Percentiles rank a stretch among this genome's conserved stretches.
phyloP scores from a whole-genome alignment of 2,888 invertebrate genomes.

The Lochmaea crataegi region DNA sequence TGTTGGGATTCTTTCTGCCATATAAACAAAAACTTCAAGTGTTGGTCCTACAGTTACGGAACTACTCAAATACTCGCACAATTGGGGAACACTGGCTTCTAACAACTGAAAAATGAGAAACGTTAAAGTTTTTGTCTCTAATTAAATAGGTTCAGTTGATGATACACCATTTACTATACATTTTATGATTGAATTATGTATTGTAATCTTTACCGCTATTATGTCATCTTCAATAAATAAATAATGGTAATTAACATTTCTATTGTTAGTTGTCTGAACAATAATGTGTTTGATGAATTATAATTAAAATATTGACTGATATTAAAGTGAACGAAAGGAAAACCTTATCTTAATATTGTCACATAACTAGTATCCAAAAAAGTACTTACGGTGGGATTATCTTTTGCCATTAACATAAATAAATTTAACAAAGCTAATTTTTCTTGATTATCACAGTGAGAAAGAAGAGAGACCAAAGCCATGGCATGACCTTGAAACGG shows the following conservation, averaged over 20 bases:
- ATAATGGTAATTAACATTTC: no score
- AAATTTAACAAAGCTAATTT: constrained; percentile 85
- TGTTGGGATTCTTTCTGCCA: constrained; percentile 77
- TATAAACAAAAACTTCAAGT: constrained; percentile 79
- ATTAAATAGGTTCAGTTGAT: neutral
- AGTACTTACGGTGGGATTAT: constrained; percentile 76
- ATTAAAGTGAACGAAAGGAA: no score
- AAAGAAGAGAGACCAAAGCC: constrained; percentile 82
- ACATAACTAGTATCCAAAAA: neutral
- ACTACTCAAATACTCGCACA: constrained; percentile 80
- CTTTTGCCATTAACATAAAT: constrained; percentile 84
- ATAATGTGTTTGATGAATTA: no score
- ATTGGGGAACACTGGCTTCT: constrained; percentile 83
- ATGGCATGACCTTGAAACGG: constrained; percentile 87
- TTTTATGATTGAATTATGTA: no score
- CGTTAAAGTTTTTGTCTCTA: neutral
- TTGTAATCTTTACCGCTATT: no score
- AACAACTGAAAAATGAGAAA: constrained; percentile 69
- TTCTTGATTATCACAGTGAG: constrained; percentile 87
- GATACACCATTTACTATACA: neutral
- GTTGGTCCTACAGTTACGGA: constrained; percentile 73
- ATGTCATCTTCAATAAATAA: no score
- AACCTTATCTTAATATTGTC: no score
- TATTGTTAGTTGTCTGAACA: no score
- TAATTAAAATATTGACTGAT: no score